Evolutionary conservation across 2,888 invertebrate genomes (phyloP), one percentile per base, ranked within the genome.

Genomic region (Drosophila gaucha): DNA sequence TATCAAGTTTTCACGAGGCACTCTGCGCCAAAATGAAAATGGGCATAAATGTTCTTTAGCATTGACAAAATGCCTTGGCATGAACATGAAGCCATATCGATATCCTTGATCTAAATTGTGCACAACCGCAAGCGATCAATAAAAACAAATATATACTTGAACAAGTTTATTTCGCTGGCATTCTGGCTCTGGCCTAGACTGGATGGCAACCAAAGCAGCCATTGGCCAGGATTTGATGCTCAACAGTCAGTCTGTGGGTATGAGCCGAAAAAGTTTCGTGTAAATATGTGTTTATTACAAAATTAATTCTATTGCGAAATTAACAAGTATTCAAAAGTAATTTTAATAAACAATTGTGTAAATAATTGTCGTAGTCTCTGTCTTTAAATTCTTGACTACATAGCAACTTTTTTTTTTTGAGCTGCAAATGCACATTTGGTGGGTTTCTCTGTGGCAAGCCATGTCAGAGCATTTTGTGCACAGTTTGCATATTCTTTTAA

Each of bases 71-170:
- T 75, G 86, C 58, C 84, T 77, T 68, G 82, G 83, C 76, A 87
- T 78, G 67, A 82, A 67, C 85, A 83, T 80, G 75, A 60, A 72
- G 65, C 60, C 80, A 67, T 89, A 87, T 89, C 86, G 80, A 74
- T 79, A 87, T 87, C 86, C 86, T 89, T 88, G 88, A 87, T 87
- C 86, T 87, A 87, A 87, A 87, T 87, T 87, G 86, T 74, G 87
- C 89, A 87, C 80, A 88, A 87, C 88, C 89, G 88, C 89, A 83
- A 83, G 78, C 89, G 79, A 87, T 87, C 89, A 87, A 87, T 86
- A 80, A 82, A 78, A 52, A 55, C 68, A 65, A 83, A 58, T 54
- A 67, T 58, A 50, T 41, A 41, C 65, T 72, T 68, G 62, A 74
- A 84, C 69, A 78, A 76, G 80, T 86, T 66, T 79, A 80, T 76